Conservation (phyloP, 2,113 vertebrate genomes). For the Nesoenas mayeri region DNA sequence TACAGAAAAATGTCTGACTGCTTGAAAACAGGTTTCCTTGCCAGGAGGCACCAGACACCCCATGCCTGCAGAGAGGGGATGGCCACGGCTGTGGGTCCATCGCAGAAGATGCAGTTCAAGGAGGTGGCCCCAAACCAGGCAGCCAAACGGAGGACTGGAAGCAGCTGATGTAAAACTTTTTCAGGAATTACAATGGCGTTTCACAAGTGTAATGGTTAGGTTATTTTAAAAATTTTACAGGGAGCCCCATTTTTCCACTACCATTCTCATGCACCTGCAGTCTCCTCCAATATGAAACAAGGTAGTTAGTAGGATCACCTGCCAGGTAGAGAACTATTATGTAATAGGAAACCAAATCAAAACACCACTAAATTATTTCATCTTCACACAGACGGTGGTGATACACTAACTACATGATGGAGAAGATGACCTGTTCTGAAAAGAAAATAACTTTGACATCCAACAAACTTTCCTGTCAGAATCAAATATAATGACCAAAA, state of each 20-base stretch:
- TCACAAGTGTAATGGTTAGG: background rate
- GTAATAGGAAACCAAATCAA: background rate
- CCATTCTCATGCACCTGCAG: background rate
- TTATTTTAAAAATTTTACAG: background rate
- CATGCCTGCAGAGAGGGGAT: background rate
- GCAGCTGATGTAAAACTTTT: background rate
- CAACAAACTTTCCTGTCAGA: background rate
- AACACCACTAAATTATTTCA: background rate
- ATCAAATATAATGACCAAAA: background rate
- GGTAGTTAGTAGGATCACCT: background rate
- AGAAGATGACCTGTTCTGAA: background rate
- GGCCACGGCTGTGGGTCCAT: rapidly evolving
- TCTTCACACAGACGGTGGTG: background rate
- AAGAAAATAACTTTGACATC: background rate
- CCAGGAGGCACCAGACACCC: background rate
- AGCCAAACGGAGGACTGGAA: rapidly evolving
- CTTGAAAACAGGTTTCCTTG: background rate
- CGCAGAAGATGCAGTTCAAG: background rate
- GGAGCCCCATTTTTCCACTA: background rate
- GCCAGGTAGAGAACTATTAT: background rate
- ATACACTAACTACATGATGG: background rate
- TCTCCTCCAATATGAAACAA: background rate
- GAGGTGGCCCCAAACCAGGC: background rate
- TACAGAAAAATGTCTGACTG: background rate
- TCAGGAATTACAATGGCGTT: background rate